These are phyloP conservation scores for Psettodes erumei DNA, from an alignment of 2,113 vertebrate genomes.

Conservation along the genomic window DNA sequence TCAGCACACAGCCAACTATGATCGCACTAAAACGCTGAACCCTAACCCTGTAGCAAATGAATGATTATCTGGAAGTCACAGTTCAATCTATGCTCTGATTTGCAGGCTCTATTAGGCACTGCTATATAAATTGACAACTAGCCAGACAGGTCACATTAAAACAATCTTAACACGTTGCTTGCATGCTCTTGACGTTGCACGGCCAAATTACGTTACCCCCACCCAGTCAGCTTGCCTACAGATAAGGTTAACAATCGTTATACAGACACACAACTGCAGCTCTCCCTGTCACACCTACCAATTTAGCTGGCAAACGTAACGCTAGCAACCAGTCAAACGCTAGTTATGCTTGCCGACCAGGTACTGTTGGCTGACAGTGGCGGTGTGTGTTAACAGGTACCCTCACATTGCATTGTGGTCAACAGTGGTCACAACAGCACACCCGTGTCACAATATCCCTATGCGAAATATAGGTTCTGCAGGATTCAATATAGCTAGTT, in stretches of 20 bases:
- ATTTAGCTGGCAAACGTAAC: background rate
- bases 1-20: background rate
- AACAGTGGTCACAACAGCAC: background rate
- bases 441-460: background rate
- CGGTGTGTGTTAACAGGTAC: background rate
- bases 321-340: background rate
- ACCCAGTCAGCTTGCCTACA: slow-evolving; percentile 33
- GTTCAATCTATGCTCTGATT: background rate
- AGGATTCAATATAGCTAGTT: background rate
- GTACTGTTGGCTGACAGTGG: background rate
- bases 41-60: background rate
- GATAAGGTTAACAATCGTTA: slow-evolving; percentile 40
- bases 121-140: background rate
- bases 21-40: background rate
- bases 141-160: background rate
- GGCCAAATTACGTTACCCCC: slow-evolving; percentile 19
- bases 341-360: background rate
- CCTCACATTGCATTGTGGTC: background rate
- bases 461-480: background rate
- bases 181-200: slow-evolving; percentile 16
- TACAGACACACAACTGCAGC: slow-evolving; percentile 6
- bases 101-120: background rate
- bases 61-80: background rate
- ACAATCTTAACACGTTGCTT: background rate
- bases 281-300: slow-evolving; percentile 40